Evolutionary conservation across 2,113 vertebrate genomes (phyloP).

Genomic region (Eira barbara): DNA sequence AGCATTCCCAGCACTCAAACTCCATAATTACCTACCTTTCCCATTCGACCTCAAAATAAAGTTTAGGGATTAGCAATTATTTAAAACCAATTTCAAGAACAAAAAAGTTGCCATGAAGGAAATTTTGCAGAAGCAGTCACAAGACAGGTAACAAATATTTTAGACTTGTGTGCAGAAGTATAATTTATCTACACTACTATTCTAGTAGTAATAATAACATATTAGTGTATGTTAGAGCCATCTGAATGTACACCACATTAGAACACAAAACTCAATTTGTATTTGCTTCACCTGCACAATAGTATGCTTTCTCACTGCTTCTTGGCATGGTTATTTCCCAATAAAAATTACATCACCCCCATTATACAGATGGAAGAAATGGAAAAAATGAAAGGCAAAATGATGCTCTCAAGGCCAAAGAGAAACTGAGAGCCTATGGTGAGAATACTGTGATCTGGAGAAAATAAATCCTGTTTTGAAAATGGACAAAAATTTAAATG

Average conservation of each 20-base stretch:
- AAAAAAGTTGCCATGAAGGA: neutral
- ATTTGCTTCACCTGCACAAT: neutral
- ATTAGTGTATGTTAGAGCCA: neutral
- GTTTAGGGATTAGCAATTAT: neutral
- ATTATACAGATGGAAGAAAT: neutral
- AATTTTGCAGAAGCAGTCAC: neutral
- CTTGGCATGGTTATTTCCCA: neutral
- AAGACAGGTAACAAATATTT: neutral
- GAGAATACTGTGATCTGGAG: neutral
- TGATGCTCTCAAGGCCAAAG: neutral
- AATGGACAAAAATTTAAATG: neutral
- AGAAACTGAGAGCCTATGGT: neutral
- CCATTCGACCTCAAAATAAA: neutral
- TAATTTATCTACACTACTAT: neutral
- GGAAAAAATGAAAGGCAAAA: neutral
- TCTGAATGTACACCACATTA: neutral
- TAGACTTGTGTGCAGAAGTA: neutral
- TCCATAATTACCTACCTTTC: neutral
- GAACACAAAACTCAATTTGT: neutral
- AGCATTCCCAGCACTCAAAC: neutral
- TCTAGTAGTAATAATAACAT: no score
- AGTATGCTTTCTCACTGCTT: neutral
- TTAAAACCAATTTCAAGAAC: neutral
- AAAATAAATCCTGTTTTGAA: neutral
- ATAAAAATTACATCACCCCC: neutral